phyloP scores from a whole-genome alignment of 2,797 vertebrate species.

The Arnoldichthys spilopterus region DNA sequence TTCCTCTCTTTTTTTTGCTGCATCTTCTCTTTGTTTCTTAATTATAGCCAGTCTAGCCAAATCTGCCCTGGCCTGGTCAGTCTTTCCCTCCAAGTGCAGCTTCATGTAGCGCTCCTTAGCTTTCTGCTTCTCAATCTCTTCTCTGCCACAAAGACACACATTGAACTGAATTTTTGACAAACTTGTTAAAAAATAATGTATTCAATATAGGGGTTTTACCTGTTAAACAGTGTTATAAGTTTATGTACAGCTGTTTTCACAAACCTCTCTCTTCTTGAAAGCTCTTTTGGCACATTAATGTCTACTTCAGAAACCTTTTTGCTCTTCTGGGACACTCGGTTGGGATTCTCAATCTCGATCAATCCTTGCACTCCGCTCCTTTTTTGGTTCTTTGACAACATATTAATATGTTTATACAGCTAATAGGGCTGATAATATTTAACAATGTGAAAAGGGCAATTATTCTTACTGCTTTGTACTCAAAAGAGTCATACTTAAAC shows the following conservation, averaged over 20 bases:
- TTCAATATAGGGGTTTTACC: neutral
- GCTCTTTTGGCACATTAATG: constrained; percentile 72
- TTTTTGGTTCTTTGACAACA: constrained; percentile 67
- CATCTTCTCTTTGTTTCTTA: constrained; percentile 84
- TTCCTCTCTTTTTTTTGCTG: constrained; percentile 80
- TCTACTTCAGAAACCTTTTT: constrained; percentile 81
- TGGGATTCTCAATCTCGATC: constrained; percentile 85
- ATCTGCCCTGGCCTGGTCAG: constrained; percentile 81
- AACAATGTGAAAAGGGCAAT: neutral
- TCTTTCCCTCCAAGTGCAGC: constrained; percentile 84
- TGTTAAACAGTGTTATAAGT: too few relatives aligned
- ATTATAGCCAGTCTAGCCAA: constrained; percentile 83
- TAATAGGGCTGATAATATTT: neutral
- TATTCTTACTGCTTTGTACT: neutral
- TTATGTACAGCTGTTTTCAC: constrained; percentile 7
- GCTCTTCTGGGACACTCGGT: constrained; percentile 79
- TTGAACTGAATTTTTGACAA: neutral
- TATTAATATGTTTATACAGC: constrained; percentile 1
- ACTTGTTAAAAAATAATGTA: neutral
- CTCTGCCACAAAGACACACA: constrained; percentile 63
- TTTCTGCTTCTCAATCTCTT: constrained; percentile 85
- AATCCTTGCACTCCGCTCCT: constrained; percentile 81
- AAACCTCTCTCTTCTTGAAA: constrained; percentile 81
- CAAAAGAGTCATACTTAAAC: neutral
- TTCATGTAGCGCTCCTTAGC: constrained; percentile 85